Evolutionary conservation across 2,113 vertebrate genomes (phyloP), one percentile per base, ranked within the genome.

Genomic region (Polypterus bichir): DNA sequence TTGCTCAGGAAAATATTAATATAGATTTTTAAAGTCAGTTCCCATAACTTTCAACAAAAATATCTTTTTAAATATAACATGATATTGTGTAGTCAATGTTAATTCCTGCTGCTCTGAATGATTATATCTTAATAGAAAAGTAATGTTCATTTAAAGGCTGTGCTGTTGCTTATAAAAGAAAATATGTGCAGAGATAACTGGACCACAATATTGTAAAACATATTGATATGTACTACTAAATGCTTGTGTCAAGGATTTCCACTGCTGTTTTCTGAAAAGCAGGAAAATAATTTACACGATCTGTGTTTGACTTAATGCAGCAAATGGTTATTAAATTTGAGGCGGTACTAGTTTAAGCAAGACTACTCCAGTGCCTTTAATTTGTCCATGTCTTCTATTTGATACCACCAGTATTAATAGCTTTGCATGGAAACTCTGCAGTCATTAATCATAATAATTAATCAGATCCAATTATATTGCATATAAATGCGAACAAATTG

Each of bases 401-500:
- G 83, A 89, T 91, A 88, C 77, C 76, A 73, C 68, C 77, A 80
- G 83, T 92, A 92, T 94, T 92, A 96, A 94, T 92, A 89, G 88
- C 86, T 86, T 79, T 77, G 83, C 88, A 81, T 81, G 83, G 81
- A 92, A 91, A 89, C 81, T 85, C 83, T 80, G 88, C 84, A 86
- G 87, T 84, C 92, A 97, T 98, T 97, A 93, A 98, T 98, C 93
- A 97, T 97, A 94, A 97, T 97, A 97, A 99, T 98, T 97, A 94
- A 98, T 99, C 91, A 95, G 93, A 95, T 96, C 93, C 94, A 99
- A 96, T 97, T 98, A 99, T 97, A 94, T 92, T 84, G 89, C 90
- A 95, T 92, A 92, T 94, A 97, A 93, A 97, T 97, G 92, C 79
- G 88, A 96, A 98, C 92, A 98, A 99, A 98, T 97, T 93, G 91